phyloP scores from a whole-genome alignment of 2,113 vertebrate species.

The Rhombomys opimus region DNA sequence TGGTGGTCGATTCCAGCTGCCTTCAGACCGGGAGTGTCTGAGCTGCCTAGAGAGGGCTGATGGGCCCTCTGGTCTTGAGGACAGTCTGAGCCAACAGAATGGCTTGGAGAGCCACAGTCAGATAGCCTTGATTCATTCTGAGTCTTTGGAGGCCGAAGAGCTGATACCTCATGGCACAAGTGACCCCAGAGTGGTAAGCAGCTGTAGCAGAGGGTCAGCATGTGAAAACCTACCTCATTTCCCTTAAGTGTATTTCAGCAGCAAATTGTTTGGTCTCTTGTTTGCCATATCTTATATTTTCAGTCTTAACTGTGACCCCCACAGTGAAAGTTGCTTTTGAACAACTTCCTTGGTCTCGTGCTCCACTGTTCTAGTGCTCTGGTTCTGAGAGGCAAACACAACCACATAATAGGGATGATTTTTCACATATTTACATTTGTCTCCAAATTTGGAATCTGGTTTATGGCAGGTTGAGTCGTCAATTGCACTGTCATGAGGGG shows the following conservation, averaged over 20 bases:
- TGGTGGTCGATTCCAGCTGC: not conserved
- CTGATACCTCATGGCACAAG: not conserved
- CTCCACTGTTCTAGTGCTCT: not conserved
- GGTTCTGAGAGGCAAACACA: not conserved
- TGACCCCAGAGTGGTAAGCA: constrained; percentile 32
- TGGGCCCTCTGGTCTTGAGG: not conserved
- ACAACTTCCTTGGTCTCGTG: not conserved
- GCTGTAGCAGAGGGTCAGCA: not conserved
- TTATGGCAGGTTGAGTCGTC: not conserved
- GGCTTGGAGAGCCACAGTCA: not conserved
- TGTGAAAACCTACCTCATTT: not conserved
- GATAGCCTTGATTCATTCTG: not conserved
- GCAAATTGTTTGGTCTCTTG: not conserved
- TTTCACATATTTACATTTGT: not conserved
- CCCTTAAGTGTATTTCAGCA: not conserved
- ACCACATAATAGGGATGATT: too few relatives aligned
- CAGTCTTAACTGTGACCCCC: not conserved
- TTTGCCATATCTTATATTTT: not conserved
- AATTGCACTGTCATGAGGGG: not conserved
- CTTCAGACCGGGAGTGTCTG: constrained; percentile 5
- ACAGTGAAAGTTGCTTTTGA: not conserved
- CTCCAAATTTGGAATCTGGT: not conserved
- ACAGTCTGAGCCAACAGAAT: not conserved
- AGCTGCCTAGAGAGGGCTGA: not conserved
- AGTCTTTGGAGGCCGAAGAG: not conserved